These are phyloP conservation scores for Ochropleura plecta DNA, from an alignment of 2,888 invertebrate genomes.

Conservation along the genomic window DNA sequence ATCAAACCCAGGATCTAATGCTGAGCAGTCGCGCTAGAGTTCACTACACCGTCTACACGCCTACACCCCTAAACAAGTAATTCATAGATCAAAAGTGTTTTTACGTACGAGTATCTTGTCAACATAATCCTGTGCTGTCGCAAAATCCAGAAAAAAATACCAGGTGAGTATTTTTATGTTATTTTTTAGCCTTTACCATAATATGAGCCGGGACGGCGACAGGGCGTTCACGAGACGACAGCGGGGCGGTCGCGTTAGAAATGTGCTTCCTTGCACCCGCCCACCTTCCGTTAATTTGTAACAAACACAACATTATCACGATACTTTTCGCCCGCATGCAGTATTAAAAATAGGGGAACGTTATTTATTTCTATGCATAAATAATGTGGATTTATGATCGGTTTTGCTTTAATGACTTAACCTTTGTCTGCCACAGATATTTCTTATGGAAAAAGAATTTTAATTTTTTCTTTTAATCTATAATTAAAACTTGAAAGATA, in stretches of 20 bases:
- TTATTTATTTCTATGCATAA: slow-evolving; percentile 43
- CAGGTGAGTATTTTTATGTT: not conserved
- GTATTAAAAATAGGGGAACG: slow-evolving; percentile 26
- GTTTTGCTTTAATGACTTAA: not conserved
- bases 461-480: too few relatives aligned
- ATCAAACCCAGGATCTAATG: too few relatives aligned
- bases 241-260: slow-evolving; percentile 42
- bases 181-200: slow-evolving; percentile 43
- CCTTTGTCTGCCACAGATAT: not conserved
- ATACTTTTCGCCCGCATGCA: slow-evolving; percentile 46
- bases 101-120: not conserved
- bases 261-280: slow-evolving; percentile 52
- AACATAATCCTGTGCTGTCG: not conserved
- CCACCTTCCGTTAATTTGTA: slow-evolving; percentile 54
- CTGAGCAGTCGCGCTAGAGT: too few relatives aligned
- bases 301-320: slow-evolving; percentile 53
- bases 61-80: not conserved
- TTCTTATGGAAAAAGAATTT: too few relatives aligned
- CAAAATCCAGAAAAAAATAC: not conserved
- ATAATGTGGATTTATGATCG: slow-evolving; percentile 29
- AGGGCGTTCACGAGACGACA: slow-evolving; percentile 41
- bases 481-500: too few relatives aligned
- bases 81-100: not conserved
- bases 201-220: slow-evolving; percentile 13
- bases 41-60: too few relatives aligned